These are phyloP conservation scores for Cirrhinus mrigala DNA, from an alignment of 2,797 vertebrate genomes.

Conservation along the genomic window DNA sequence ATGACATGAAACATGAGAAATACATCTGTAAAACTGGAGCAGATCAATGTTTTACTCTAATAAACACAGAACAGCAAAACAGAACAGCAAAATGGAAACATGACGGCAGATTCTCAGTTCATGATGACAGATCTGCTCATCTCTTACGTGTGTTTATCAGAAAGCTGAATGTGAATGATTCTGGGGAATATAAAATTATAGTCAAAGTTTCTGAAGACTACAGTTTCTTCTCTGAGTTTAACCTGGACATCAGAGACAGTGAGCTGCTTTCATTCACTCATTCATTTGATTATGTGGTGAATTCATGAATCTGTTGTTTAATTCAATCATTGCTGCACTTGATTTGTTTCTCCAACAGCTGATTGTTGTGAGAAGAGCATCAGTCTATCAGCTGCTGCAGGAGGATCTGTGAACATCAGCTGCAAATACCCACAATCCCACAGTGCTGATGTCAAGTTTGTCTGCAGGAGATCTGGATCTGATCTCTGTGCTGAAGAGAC, in stretches of 20 bases:
- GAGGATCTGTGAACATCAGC: slow-evolving; percentile 29
- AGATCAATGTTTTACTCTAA: neutral
- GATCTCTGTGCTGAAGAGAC: neutral
- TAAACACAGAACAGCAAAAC: no score
- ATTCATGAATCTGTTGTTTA: no score
- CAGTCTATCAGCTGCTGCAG: neutral
- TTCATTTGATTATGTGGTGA: neutral
- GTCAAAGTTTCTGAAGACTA: neutral
- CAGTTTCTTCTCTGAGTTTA: no score
- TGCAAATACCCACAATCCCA: slow-evolving; percentile 24
- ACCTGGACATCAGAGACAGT: no score
- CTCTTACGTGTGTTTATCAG: neutral
- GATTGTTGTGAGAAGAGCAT: neutral
- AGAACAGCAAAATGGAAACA: no score
- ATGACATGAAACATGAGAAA: rapidly evolving
- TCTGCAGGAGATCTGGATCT: slow-evolving; percentile 17
- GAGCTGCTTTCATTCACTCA: neutral
- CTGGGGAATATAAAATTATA: neutral
- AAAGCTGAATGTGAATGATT: neutral
- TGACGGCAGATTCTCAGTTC: neutral
- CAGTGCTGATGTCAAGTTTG: neutral
- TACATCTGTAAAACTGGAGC: neutral
- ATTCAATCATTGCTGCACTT: no score
- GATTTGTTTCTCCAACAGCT: neutral
- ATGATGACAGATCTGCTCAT: neutral